Evolutionary conservation across 2,888 invertebrate species (phyloP).

Genomic region (Lasioglossum oenotherae): DNA sequence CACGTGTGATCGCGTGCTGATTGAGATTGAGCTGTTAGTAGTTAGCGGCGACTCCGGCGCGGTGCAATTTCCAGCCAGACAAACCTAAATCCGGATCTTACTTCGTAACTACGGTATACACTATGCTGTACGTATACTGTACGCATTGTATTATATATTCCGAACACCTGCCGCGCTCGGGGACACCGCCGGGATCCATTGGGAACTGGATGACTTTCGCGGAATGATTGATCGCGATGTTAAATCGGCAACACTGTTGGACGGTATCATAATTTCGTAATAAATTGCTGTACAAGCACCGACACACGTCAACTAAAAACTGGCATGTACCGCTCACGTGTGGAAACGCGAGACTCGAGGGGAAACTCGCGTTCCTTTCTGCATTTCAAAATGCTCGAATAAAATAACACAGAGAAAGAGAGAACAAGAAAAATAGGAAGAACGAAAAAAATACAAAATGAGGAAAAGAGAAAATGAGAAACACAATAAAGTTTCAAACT

Average conservation of each 20-base stretch:
- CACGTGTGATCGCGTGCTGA: background rate
- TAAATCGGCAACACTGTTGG: slow-evolving; percentile 33
- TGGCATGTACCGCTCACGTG: slow-evolving; percentile 21
- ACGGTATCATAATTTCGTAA: slow-evolving; percentile 28
- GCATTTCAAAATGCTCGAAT: background rate
- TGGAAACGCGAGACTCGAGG: background rate
- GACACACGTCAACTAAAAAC: slow-evolving; percentile 33
- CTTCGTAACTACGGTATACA: background rate
- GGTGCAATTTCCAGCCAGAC: background rate
- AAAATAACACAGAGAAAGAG: background rate
- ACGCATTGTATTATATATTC: background rate
- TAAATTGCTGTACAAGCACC: slow-evolving; percentile 35
- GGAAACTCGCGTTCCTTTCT: background rate
- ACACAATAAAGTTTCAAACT: background rate
- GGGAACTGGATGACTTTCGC: background rate
- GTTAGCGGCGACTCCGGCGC: background rate
- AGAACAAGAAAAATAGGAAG: no score
- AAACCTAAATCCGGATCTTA: slow-evolving; percentile 7
- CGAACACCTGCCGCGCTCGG: background rate
- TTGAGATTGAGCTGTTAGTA: background rate
- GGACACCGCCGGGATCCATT: background rate
- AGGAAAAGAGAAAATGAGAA: background rate
- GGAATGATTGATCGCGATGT: slow-evolving; percentile 32
- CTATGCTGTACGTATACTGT: background rate
- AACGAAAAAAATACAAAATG: no score